A percentile compares a stretch with the other conserved stretches of the same genome.
Conservation (phyloP, 1,140 invertebrate genomes). For the Zaprionus taronus region DNA sequence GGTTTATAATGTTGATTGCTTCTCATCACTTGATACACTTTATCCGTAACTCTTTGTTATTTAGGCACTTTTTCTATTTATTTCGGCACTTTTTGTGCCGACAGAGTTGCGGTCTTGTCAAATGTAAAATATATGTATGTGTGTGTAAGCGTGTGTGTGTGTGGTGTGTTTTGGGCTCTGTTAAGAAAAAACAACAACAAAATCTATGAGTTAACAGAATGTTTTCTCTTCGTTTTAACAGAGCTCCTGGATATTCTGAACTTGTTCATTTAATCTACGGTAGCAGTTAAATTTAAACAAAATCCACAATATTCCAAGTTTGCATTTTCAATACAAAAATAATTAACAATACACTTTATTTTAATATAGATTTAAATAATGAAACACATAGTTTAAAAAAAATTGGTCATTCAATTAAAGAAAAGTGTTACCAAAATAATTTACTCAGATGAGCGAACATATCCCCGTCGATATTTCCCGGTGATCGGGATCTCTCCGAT, state of each 20-base stretch:
- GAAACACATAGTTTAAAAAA: not conserved
- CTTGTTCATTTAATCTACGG: not conserved
- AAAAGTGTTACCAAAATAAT: not conserved
- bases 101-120: conserved; percentile 25
- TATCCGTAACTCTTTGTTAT: conserved; percentile 30
- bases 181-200: conserved; percentile 9
- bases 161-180: conserved; percentile 1
- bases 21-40: conserved; percentile 32
- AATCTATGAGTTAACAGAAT: not conserved
- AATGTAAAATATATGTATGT: conserved; percentile 1
- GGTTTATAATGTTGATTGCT: conserved; percentile 28
- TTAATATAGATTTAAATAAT: not conserved
- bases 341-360: not conserved
- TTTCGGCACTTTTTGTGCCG: conserved; percentile 52
- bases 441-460: not conserved
- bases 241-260: not conserved
- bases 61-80: conserved; percentile 51
- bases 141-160: not conserved
- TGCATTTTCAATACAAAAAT: not conserved
- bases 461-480: not conserved
- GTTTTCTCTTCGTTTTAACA: not conserved
- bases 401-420: too few species aligned
- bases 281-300: not conserved
- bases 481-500: not conserved
- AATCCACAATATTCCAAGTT: not conserved